These are phyloP conservation scores for Danio albolineatus DNA, from an alignment of 2,797 vertebrate species.

Conservation along the genomic window DNA sequence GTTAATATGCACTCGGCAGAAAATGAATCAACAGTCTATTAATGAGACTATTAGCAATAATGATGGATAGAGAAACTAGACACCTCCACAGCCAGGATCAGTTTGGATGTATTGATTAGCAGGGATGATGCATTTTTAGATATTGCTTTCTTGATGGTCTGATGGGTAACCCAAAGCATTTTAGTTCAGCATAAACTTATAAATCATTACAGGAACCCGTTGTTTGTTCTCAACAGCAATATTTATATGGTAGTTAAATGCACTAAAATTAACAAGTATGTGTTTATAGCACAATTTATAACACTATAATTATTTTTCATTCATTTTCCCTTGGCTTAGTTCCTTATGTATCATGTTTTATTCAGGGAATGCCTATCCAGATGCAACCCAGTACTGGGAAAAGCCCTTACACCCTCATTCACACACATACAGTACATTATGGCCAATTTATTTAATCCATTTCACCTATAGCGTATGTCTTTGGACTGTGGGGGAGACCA, in stretches of 20 bases:
- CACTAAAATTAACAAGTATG: not conserved
- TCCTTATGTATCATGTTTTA: no score
- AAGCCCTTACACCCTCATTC: no score
- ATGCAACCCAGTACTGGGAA: no score
- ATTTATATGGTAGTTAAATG: not conserved
- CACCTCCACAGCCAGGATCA: slow-evolving; percentile 69
- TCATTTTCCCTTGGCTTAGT: no score
- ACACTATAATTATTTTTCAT: no score
- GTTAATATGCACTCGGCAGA: slow-evolving; percentile 84
- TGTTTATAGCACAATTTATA: no score
- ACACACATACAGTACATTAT: no score
- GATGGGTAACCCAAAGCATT: slow-evolving; percentile 17
- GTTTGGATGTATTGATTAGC: slow-evolving; percentile 74
- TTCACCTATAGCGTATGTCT: no score
- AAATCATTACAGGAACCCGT: slow-evolving; percentile 1
- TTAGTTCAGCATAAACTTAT: slow-evolving; percentile 25
- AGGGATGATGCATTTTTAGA: slow-evolving; percentile 71
- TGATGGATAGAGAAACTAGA: slow-evolving; percentile 81
- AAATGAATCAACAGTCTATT: slow-evolving; percentile 83
- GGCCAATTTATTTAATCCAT: no score
- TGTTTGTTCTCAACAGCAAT: not conserved
- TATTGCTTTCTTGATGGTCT: slow-evolving; percentile 67
- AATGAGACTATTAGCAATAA: slow-evolving; percentile 83
- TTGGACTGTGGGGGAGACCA: no score
- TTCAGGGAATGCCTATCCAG: no score